Evolutionary conservation across 1,140 invertebrate species (phyloP).

Genomic region (Drosophila yakuba): DNA sequence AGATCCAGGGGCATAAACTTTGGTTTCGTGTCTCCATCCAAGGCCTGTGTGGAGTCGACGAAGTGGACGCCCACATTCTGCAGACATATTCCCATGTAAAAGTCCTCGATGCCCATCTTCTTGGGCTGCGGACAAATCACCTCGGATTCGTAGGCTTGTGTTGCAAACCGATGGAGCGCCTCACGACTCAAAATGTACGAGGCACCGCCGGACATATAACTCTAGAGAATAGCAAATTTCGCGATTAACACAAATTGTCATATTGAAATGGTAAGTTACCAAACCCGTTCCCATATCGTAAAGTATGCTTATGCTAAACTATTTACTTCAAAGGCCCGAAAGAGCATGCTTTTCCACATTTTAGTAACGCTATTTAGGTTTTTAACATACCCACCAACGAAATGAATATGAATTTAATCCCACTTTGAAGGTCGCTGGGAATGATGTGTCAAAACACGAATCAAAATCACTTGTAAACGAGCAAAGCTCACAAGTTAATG

Average conservation of each 20-base stretch:
- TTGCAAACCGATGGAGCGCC: conserved; percentile 90
- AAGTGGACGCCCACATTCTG: conserved; percentile 92
- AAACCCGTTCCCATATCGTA: conserved; percentile 20
- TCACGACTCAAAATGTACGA: conserved; percentile 95
- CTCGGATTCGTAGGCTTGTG: conserved; percentile 88
- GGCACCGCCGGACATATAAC: conserved; percentile 97
- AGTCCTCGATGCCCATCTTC: conserved; percentile 94
- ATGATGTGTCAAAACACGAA: conserved; percentile 57
- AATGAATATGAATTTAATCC: conserved; percentile 39
- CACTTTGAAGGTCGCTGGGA: conserved; percentile 40
- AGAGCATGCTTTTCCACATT: not conserved
- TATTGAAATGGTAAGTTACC: conserved; percentile 16
- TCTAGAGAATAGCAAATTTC: conserved; percentile 85
- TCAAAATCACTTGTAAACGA: conserved; percentile 38
- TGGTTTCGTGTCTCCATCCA: conserved; percentile 35
- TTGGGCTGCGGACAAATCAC: conserved; percentile 88
- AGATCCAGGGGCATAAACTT: conserved; percentile 85
- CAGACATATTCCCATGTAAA: conserved; percentile 97
- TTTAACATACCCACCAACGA: conserved; percentile 38
- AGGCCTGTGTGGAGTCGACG: conserved; percentile 46
- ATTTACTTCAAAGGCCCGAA: conserved; percentile 37
- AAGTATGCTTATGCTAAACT: conserved; percentile 4
- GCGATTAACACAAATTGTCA: not conserved
- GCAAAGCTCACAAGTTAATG: conserved; percentile 28
- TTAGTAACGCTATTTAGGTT: conserved; percentile 43